Evolutionary conservation across 1,140 invertebrate species (phyloP).

Genomic region (Epicauta chinensis): DNA sequence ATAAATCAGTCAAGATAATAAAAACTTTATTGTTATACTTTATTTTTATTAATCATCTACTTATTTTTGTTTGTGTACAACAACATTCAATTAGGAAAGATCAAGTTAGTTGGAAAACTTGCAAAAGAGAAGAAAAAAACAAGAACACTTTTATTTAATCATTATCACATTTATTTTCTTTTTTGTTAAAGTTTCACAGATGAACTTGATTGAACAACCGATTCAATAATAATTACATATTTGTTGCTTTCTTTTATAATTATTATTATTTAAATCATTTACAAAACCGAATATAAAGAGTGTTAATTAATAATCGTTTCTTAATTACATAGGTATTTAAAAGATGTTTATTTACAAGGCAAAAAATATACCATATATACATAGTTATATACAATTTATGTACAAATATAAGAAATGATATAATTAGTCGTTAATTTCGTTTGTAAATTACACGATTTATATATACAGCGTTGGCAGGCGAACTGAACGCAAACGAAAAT

Average conservation of each 20-base stretch:
- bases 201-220: conserved; percentile 14
- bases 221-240: too few relatives aligned
- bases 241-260: conserved; percentile 6
- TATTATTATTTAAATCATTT: conserved; percentile 12
- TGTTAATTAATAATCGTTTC: conserved; percentile 8
- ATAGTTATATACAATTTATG: conserved; percentile 12
- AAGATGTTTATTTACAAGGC: conserved; percentile 18
- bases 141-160: too few relatives aligned
- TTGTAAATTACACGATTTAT: conserved; percentile 11
- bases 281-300: conserved; percentile 4
- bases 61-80: too few relatives aligned
- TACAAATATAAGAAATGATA: too few relatives aligned
- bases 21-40: too few relatives aligned
- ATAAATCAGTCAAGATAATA: too few relatives aligned
- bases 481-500: too few relatives aligned
- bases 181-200: conserved; percentile 11
- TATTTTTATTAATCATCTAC: too few relatives aligned
- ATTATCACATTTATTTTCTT: conserved; percentile 16
- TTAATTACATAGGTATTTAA: conserved; percentile 6
- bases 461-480: too few relatives aligned
- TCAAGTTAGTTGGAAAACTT: too few relatives aligned
- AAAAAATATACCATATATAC: conserved; percentile 10
- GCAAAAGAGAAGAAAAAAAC: too few relatives aligned
- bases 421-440: conserved; percentile 2
- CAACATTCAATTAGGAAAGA: too few relatives aligned